Conservation (phyloP, 1,140 invertebrate genomes). For the Centruroides sculpturatus region DNA sequence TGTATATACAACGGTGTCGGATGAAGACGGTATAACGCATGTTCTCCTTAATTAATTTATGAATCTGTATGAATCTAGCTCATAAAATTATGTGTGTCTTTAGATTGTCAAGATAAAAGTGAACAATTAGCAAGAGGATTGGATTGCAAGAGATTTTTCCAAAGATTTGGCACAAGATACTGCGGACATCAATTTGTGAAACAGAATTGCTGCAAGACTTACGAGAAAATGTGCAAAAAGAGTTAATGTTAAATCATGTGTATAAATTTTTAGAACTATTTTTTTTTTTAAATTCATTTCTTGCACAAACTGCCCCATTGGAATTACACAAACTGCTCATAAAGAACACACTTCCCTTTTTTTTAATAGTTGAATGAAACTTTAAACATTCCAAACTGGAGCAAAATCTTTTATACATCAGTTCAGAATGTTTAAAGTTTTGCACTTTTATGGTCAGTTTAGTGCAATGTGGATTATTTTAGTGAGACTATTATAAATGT, state of each 20-base stretch:
- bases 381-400: too few relatives aligned
- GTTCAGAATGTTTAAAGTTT: too few relatives aligned
- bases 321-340: too few relatives aligned
- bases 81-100: background rate
- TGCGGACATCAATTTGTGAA: slow-evolving; percentile 33
- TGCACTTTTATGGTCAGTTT: too few relatives aligned
- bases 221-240: slow-evolving; percentile 18
- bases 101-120: slow-evolving; percentile 27
- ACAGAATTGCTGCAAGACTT: slow-evolving; percentile 33
- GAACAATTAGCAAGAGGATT: slow-evolving; percentile 30
- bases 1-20: background rate
- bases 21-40: background rate
- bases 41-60: background rate
- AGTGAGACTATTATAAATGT: too few relatives aligned
- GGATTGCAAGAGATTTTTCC: slow-evolving; percentile 32
- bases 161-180: slow-evolving; percentile 31
- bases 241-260: background rate
- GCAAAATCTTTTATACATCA: too few relatives aligned
- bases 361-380: too few relatives aligned
- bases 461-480: too few relatives aligned
- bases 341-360: too few relatives aligned
- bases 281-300: too few relatives aligned
- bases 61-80: background rate
- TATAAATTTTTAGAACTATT: too few relatives aligned
- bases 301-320: too few relatives aligned